These are phyloP conservation scores for Apotomis turbidana DNA, from an alignment of 2,888 invertebrate genomes.

Conservation along the genomic window DNA sequence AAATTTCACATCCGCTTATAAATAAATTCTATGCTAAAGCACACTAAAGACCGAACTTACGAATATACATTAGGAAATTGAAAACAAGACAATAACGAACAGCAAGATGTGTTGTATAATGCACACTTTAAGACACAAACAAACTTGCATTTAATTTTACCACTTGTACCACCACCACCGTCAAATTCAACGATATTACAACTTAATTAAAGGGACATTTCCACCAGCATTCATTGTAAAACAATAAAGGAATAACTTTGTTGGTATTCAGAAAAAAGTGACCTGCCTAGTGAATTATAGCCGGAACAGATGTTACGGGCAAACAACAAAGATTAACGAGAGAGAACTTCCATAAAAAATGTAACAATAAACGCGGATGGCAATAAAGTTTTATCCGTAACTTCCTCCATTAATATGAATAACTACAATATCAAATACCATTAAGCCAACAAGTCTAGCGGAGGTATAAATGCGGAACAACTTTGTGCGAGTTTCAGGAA, in stretches of 20 bases:
- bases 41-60: not conserved
- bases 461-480: not conserved
- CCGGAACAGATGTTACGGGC: conserved; percentile 69
- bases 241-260: conserved; percentile 47
- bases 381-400: conserved; percentile 46
- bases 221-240: conserved; percentile 37
- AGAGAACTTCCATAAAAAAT: conserved; percentile 58
- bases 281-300: conserved; percentile 68
- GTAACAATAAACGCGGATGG: conserved; percentile 52
- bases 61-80: too few species aligned
- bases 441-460: conserved; percentile 14
- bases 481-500: too few species aligned
- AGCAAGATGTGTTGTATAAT: too few species aligned
- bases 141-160: too few species aligned
- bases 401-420: conserved; percentile 44
- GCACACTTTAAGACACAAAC: too few species aligned
- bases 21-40: not conserved
- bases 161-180: not conserved
- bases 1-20: conserved; percentile 12
- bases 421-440: conserved; percentile 40
- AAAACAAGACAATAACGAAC: too few species aligned
- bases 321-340: conserved; percentile 70
- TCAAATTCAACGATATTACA: not conserved
- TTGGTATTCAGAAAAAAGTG: conserved; percentile 57
- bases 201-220: conserved; percentile 15